Base-by-base conservation (phyloP, 2,113 vertebrate genomes). In the Notothenia coriiceps region DNA sequence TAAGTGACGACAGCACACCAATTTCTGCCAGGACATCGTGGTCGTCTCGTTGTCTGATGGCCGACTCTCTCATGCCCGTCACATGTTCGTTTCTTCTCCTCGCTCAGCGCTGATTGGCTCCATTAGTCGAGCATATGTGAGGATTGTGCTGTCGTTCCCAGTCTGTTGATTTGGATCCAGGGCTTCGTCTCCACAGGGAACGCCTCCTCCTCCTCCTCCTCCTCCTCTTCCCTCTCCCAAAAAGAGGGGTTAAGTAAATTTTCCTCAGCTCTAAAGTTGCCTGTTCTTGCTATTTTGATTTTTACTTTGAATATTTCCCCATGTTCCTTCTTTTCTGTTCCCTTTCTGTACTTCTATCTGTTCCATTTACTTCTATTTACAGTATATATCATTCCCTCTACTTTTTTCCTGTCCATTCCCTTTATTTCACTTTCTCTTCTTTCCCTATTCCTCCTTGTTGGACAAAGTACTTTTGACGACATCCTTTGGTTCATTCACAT, bases 81-180 rank as follows among this genome's bases (percentile, higher is more conserved):
- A 63, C 75, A 20, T 50, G 80, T 46, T 65, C 60, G 72, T 65
- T 80, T 29, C 43, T 29, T 68, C 73, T 67, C 63, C 68, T 74
- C 44, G 55, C 74, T 73, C 47, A 1, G 13, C 55, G 17, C 82
- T 78, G 75, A 87, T 90, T 87, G 17, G 63, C 33, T 67, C 73
- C 79, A 84, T 90, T 87, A 89, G 80, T 54, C 1, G 2, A 74
- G 70, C 88, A 73, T 66, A 84, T 84, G 90, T 86, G 80, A 25
- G 78, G 80, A 87, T 55, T 72, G 86, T 85, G 75, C 80, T 86
- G 79, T 85, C 73, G 79, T 77, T 71, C 70, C 79, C 61, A 84
- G 79, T 89, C 85, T 84, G 57, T 11, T 80, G 70, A 76, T 84
- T 80, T 77, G 75, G 72, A 88, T 59, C 66, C 35, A 25, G 44